These are phyloP conservation scores for Grapholita molesta DNA, from an alignment of 1,140 invertebrate genomes.

Conservation along the genomic window DNA sequence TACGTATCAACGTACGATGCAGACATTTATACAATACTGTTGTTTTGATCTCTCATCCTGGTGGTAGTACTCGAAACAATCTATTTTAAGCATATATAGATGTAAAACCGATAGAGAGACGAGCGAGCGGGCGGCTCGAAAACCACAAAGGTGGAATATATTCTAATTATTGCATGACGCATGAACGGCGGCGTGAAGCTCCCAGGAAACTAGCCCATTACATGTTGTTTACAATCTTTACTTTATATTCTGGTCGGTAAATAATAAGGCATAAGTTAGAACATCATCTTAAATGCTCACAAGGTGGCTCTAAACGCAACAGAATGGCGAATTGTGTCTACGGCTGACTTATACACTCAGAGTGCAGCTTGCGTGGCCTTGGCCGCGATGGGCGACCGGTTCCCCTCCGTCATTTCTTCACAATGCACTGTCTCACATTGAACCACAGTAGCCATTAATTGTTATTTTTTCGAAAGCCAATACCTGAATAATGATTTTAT, in stretches of 20 bases:
- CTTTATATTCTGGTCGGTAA: background rate
- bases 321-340: background rate
- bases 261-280: background rate
- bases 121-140: too few species aligned
- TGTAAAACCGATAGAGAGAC: too few species aligned
- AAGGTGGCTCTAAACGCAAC: background rate
- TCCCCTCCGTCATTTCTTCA: background rate
- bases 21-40: too few species aligned
- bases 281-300: background rate
- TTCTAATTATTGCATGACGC: background rate
- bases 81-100: too few species aligned
- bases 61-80: too few species aligned
- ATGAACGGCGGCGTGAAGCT: background rate
- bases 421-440: background rate
- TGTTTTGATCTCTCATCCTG: too few species aligned
- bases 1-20: too few species aligned
- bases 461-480: too few species aligned
- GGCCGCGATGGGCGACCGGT: background rate
- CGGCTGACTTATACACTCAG: background rate
- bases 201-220: background rate
- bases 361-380: background rate
- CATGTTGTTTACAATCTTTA: background rate
- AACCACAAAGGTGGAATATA: background rate
- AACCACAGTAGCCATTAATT: too few species aligned
- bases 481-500: too few species aligned